A percentile compares a stretch with the other conserved stretches of the same genome.
Conservation (phyloP, 2,888 invertebrate species). For the Cantharis nigra region DNA sequence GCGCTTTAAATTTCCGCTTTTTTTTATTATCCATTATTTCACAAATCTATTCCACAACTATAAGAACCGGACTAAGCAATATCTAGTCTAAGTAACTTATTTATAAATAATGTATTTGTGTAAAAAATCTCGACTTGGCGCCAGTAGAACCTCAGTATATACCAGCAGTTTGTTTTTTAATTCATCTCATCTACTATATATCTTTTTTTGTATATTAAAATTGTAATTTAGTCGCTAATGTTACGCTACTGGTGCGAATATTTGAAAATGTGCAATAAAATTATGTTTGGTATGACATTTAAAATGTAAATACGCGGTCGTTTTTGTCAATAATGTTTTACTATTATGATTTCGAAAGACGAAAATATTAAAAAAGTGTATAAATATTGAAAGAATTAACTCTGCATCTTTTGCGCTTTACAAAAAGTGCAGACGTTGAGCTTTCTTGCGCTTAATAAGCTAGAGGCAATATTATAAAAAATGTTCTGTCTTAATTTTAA, state of each 20-base stretch:
- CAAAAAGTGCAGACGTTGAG: slow-evolving; percentile 13
- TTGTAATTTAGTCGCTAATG: neutral
- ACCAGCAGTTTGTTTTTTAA: neutral
- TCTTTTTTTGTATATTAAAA: neutral
- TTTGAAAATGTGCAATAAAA: slow-evolving; percentile 20
- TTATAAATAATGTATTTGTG: slow-evolving; percentile 13
- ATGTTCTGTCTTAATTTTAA: slow-evolving; percentile 10
- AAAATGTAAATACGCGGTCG: slow-evolving; percentile 21
- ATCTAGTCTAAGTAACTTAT: slow-evolving; percentile 18
- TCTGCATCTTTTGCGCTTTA: slow-evolving; percentile 15
- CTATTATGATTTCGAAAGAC: neutral
- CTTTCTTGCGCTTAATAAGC: slow-evolving; percentile 9
- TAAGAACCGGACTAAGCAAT: slow-evolving; percentile 15
- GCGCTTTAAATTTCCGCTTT: slow-evolving; percentile 1
- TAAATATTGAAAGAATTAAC: slow-evolving; percentile 6
- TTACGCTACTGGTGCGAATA: slow-evolving; percentile 2
- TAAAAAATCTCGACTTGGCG: neutral
- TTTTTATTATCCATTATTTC: neutral
- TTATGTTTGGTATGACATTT: slow-evolving; percentile 12
- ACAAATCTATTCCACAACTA: slow-evolving; percentile 15
- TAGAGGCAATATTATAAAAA: slow-evolving; percentile 22
- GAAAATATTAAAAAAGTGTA: neutral
- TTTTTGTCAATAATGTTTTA: slow-evolving; percentile 1
- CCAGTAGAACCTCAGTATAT: neutral
- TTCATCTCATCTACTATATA: neutral